These are phyloP conservation scores for Eurypyga helias DNA, from an alignment of 2,113 vertebrate species.

Conservation along the genomic window DNA sequence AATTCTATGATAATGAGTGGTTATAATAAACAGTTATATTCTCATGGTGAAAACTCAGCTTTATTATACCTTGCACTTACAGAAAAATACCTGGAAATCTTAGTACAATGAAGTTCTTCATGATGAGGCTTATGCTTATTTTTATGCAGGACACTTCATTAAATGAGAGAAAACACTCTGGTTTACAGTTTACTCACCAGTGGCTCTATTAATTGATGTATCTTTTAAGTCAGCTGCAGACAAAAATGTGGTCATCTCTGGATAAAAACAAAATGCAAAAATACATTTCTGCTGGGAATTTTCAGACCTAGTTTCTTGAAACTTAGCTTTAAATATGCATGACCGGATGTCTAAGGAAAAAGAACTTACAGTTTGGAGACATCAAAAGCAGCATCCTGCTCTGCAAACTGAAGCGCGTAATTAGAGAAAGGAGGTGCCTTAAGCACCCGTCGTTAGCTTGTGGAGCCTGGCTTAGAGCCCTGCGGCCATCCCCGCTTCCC, in stretches of 20 bases:
- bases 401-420: background rate
- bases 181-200: background rate
- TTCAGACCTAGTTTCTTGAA: slow-evolving; percentile 51
- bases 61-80: background rate
- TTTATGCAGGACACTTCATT: background rate
- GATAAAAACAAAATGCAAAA: slow-evolving; percentile 30
- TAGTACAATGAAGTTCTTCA: background rate
- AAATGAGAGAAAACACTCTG: background rate
- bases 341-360: background rate
- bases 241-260: slow-evolving; percentile 24
- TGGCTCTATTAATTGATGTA: background rate
- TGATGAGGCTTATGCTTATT: background rate
- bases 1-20: no score
- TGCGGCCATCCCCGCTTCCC: fast-evolving
- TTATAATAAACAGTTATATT: background rate
- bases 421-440: background rate
- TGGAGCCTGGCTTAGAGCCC: background rate
- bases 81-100: background rate
- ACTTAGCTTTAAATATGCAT: slow-evolving; percentile 33
- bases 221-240: background rate
- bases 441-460: background rate
- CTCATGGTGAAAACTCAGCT: background rate
- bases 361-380: background rate
- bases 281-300: slow-evolving; percentile 31
- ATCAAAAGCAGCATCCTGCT: background rate